These are phyloP conservation scores for Phanerotoma sp. DNA, from an alignment of 2,888 invertebrate species.

Conservation along the genomic window DNA sequence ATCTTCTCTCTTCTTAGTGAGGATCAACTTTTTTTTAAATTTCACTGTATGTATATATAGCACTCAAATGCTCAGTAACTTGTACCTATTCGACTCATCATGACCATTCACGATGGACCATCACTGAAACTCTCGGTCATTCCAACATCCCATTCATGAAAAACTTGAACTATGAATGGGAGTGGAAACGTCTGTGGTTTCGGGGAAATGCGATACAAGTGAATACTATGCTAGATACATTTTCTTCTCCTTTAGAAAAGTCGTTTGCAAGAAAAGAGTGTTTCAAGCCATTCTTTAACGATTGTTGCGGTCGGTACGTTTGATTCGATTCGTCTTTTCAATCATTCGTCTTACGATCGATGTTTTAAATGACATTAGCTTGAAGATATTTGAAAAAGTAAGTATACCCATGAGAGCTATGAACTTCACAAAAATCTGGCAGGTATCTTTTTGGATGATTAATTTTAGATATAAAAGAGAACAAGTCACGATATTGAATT, in stretches of 20 bases:
- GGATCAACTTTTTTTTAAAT: conserved; percentile 15
- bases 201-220: neutral
- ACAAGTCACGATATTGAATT: neutral
- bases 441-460: neutral
- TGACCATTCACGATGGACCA: conserved; percentile 10
- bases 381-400: neutral
- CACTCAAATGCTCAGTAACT: neutral
- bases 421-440: neutral
- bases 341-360: conserved; percentile 4
- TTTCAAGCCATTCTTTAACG: neutral
- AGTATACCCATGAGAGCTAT: neutral
- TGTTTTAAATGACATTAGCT: conserved; percentile 42
- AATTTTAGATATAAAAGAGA: neutral
- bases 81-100: conserved; percentile 7
- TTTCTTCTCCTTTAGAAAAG: conserved; percentile 4
- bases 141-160: conserved; percentile 10
- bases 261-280: conserved; percentile 1
- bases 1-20: conserved; percentile 14
- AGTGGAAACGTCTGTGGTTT: neutral
- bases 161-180: conserved; percentile 8
- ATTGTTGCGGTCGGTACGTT: conserved; percentile 37
- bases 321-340: conserved; percentile 35
- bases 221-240: neutral
- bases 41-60: conserved; percentile 14
- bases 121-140: conserved; percentile 6